Conservation (phyloP, 2,888 invertebrate genomes). For the Cremastinae sp. region DNA sequence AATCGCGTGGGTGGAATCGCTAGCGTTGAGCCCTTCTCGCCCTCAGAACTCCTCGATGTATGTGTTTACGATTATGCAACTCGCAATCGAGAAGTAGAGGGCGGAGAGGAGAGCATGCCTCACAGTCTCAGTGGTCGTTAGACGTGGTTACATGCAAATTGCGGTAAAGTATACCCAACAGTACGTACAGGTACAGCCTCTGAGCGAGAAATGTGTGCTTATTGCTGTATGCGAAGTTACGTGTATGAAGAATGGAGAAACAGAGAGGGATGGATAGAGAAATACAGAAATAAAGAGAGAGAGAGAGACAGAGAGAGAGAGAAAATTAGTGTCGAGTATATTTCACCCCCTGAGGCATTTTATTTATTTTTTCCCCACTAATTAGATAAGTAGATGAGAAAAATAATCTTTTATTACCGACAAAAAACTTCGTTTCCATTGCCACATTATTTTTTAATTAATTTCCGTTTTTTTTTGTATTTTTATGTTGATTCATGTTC, state of each 20-base stretch:
- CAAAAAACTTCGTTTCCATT: no score
- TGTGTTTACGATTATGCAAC: conserved; percentile 36
- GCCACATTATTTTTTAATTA: no score
- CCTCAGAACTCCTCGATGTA: conserved; percentile 1
- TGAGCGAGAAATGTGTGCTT: conserved; percentile 49
- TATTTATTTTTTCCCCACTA: conserved; percentile 32
- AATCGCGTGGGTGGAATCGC: neutral
- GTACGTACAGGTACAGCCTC: conserved; percentile 45
- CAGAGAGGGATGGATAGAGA: conserved; percentile 6
- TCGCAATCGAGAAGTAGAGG: conserved; percentile 47
- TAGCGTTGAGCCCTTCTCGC: conserved; percentile 13
- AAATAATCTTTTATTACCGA: no score
- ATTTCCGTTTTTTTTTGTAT: no score
- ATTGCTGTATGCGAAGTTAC: conserved; percentile 30
- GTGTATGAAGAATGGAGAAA: conserved; percentile 8
- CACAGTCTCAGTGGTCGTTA: conserved; percentile 57
- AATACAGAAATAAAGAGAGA: conserved; percentile 1
- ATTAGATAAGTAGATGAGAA: conserved; percentile 12
- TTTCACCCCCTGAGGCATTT: conserved; percentile 50
- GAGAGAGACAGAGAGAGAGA: conserved; percentile 10
- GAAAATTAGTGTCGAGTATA: conserved; percentile 30
- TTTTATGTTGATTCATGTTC: no score
- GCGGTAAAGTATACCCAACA: conserved; percentile 67
- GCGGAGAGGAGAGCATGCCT: conserved; percentile 33
- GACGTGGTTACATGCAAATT: conserved; percentile 69